Evolutionary conservation across 2,888 invertebrate genomes (phyloP), one percentile per base, ranked within the genome.

Genomic region (Lasius platythorax): DNA sequence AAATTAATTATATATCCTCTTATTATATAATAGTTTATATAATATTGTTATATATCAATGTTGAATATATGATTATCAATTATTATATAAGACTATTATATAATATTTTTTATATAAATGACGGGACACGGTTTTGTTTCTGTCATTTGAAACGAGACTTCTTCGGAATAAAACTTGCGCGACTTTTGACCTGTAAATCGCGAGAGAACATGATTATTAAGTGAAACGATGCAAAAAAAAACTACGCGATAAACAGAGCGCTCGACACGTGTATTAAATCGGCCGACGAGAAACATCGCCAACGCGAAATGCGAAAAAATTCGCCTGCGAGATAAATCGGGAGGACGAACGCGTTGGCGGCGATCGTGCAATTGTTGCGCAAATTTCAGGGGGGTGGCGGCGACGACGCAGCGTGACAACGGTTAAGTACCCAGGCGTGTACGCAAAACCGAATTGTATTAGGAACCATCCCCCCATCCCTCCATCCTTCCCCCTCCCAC

Each of bases 361-460:
- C 73, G 56, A 50, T 11, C 43, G 66, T 43, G 61, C 79, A 81
- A 73, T 81, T 81, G 79, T 81, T 81, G 76, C 61, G 67, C 74
- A 74, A 85, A 86, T 87, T 87, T 88, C 70, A 85, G 43, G 40
- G 50, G 83, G 23, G 23, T 23, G 50, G 83, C 75, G 70, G 82
- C 66, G 72, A 37, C 83, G 84, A 83, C 83, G 84, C 82, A 78
- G 85, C 40, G 46, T 73, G 83, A 84, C 75, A 85, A 83, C 72
- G 87, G 86, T 88, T 88, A 91, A 91, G 90, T 88, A 89, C 87
- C 87, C 87, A 83, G 72, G 87, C 88, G 83, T 91, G 90, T 91
- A 90, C 91, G 90, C 91, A 92, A 93, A 93, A 92, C 92, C 91
- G 90, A 94, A 93, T 94, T 92, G 91, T 93, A 94, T 93, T 93